phyloP scores from a whole-genome alignment of 2,888 invertebrate genomes.

The Drosophila meridiana region DNA sequence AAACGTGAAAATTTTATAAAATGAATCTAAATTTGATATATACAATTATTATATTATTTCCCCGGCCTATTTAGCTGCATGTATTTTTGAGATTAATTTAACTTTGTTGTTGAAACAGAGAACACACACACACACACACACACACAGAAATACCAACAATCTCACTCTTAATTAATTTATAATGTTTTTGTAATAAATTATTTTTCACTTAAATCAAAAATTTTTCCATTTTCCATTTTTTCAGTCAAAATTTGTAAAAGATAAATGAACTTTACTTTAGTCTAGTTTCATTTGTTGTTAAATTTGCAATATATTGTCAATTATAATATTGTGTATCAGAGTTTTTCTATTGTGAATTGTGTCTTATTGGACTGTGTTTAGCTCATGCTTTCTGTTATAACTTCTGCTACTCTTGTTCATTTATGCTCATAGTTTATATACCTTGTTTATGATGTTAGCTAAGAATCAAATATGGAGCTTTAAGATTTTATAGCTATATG shows the following conservation, averaged over 20 bases:
- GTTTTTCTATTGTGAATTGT: not conserved
- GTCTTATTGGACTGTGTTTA: not conserved
- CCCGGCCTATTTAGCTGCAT: conserved; percentile 54
- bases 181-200: conserved; percentile 77
- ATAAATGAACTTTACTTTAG: not conserved
- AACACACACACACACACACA: conserved; percentile 1
- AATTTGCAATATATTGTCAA: not conserved
- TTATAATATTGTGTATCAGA: not conserved
- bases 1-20: conserved; percentile 37
- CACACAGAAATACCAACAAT: conserved; percentile 41
- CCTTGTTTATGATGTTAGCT: not conserved
- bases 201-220: conserved; percentile 56
- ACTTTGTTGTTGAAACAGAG: conserved; percentile 40
- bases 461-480: not conserved
- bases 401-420: not conserved
- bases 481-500: not conserved
- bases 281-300: not conserved
- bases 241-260: not conserved
- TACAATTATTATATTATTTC: conserved; percentile 40
- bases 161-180: conserved; percentile 72
- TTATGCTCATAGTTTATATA: not conserved
- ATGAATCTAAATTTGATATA: conserved; percentile 45
- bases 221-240: conserved; percentile 15
- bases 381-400: not conserved
- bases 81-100: conserved; percentile 64